phyloP scores from a whole-genome alignment of 2,797 vertebrate genomes.

The Pteronotus mesoamericanus region DNA sequence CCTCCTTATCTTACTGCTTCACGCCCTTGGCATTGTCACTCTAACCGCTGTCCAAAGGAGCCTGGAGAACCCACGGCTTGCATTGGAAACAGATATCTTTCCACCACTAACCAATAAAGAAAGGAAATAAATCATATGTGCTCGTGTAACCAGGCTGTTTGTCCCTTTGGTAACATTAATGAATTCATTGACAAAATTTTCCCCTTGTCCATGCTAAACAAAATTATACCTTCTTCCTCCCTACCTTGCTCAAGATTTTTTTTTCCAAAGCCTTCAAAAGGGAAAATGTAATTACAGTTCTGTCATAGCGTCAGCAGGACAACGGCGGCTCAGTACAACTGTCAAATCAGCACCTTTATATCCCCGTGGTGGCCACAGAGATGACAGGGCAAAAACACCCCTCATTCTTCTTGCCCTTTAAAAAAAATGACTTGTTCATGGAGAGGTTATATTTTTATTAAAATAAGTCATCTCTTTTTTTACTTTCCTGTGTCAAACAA shows the following conservation, averaged over 20 bases:
- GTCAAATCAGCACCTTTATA: neutral
- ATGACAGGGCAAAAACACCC: neutral
- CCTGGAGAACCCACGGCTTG: neutral
- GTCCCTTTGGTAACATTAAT: neutral
- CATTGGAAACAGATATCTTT: neutral
- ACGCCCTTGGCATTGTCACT: neutral
- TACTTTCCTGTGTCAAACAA: neutral
- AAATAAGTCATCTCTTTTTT: slow-evolving; percentile 22
- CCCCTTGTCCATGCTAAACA: neutral
- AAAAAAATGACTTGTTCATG: neutral
- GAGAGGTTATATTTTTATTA: neutral
- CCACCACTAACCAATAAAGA: neutral
- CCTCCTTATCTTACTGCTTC: neutral
- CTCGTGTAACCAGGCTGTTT: neutral
- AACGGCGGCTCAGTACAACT: neutral
- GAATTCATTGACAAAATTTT: neutral
- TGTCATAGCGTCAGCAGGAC: neutral
- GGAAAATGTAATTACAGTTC: neutral
- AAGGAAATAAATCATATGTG: neutral
- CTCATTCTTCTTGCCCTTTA: neutral
- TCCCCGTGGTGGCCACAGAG: neutral
- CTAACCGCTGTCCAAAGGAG: neutral
- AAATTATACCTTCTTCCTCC: neutral
- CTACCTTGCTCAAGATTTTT: neutral
- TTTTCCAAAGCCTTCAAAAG: neutral